Evolutionary conservation across 2,888 invertebrate species (phyloP).

Genomic region (Eupithecia dodoneata): DNA sequence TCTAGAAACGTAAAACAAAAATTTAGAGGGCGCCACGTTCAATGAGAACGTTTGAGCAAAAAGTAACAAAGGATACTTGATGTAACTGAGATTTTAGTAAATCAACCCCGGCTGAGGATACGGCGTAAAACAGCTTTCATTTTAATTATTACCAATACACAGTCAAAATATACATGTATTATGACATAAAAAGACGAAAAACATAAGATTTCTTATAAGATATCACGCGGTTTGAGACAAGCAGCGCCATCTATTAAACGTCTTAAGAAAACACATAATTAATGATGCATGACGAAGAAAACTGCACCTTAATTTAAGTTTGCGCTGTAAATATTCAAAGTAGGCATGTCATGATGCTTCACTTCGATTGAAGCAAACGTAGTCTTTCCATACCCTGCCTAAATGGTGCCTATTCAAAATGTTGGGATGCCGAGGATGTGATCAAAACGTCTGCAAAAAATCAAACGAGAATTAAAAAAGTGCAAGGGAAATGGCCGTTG

Average conservation of each 20-base stretch:
- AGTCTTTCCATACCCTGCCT: constrained; percentile 1
- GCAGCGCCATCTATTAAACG: constrained; percentile 77
- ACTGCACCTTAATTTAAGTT: neutral
- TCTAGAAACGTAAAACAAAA: neutral
- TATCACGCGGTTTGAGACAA: constrained; percentile 48
- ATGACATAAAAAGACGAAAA: neutral
- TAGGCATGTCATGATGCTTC: neutral
- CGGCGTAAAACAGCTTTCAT: neutral
- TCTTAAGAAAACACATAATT: constrained; percentile 52
- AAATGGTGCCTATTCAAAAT: constrained; percentile 12
- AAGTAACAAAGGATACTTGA: neutral
- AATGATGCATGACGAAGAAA: constrained; percentile 20
- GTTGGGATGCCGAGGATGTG: constrained; percentile 58
- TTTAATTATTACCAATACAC: neutral
- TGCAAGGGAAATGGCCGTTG: constrained; percentile 75
- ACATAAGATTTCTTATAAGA: constrained; percentile 9
- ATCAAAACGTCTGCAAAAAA: constrained; percentile 77
- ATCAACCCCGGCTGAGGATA: neutral
- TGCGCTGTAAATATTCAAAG: neutral
- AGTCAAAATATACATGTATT: neutral
- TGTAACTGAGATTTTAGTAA: neutral
- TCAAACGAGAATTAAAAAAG: constrained; percentile 70
- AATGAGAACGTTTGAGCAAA: neutral
- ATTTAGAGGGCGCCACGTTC: neutral
- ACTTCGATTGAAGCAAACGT: neutral